These are phyloP conservation scores for Matsumyia berberina DNA, from an alignment of 2,888 invertebrate species.

Conservation along the genomic window DNA sequence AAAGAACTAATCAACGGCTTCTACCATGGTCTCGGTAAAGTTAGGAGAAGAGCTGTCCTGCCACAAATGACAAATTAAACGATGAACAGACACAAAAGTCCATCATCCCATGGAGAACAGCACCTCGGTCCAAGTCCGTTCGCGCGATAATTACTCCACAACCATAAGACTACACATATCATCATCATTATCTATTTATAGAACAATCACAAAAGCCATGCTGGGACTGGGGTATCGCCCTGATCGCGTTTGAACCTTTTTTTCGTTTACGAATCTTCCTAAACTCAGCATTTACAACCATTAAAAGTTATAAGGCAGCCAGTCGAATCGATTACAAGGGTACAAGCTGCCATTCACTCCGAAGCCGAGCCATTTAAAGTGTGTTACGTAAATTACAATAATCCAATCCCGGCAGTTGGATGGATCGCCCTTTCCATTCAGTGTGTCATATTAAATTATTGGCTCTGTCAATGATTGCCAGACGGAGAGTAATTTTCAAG, in stretches of 20 bases:
- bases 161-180: conserved; percentile 18
- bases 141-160: conserved; percentile 56
- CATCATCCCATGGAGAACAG: conserved; percentile 20
- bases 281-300: conserved; percentile 59
- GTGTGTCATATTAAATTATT: conserved; percentile 75
- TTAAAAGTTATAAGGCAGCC: conserved; percentile 35
- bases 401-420: conserved; percentile 57
- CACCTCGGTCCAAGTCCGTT: conserved; percentile 22
- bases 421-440: conserved; percentile 65
- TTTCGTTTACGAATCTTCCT: conserved; percentile 24
- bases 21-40: background rate
- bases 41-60: conserved; percentile 17
- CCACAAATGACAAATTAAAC: conserved; percentile 66
- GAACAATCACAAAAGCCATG: conserved; percentile 24
- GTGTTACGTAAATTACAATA: conserved; percentile 75
- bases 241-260: conserved; percentile 24
- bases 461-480: conserved; percentile 73
- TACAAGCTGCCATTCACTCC: conserved; percentile 46
- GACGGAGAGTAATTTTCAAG: conserved; percentile 67
- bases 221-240: conserved; percentile 19
- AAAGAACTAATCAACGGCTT: conserved; percentile 38
- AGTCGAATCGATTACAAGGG: background rate
- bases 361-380: conserved; percentile 62
- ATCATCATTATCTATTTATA: conserved; percentile 67
- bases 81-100: conserved; percentile 40